These are phyloP conservation scores for Delphinus delphis DNA, from an alignment of 2,113 vertebrate genomes.

Conservation along the genomic window DNA sequence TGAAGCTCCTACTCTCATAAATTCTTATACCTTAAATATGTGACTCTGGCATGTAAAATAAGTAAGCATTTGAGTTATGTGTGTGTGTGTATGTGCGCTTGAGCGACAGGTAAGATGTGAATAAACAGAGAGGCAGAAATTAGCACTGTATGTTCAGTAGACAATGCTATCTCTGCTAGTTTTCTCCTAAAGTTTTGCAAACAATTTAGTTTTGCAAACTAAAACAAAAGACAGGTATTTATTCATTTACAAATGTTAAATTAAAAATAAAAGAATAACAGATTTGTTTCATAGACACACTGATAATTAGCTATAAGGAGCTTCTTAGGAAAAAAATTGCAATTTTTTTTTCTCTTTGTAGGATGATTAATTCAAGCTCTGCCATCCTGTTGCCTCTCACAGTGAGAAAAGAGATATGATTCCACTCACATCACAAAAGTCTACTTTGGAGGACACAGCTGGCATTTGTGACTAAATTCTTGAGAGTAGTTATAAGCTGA, in stretches of 20 bases:
- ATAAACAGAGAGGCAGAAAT: neutral
- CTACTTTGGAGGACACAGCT: constrained; percentile 21
- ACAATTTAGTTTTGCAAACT: neutral
- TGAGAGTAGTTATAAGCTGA: constrained; percentile 28
- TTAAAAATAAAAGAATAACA: neutral
- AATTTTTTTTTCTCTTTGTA: constrained; percentile 31
- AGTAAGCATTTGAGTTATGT: neutral
- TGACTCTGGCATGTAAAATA: neutral
- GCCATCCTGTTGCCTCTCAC: neutral
- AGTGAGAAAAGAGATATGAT: neutral
- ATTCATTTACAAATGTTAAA: constrained; percentile 23
- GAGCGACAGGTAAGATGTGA: neutral
- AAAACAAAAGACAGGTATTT: neutral
- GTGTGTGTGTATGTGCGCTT: neutral
- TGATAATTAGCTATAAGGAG: neutral
- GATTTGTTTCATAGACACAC: neutral
- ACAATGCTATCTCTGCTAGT: neutral
- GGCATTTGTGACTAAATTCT: constrained; percentile 28
- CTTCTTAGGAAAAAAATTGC: neutral
- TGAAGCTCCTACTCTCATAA: neutral
- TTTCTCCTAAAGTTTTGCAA: constrained; percentile 7
- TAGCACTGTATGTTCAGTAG: neutral
- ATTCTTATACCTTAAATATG: neutral
- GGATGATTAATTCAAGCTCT: constrained; percentile 3
- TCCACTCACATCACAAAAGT: neutral